Percentiles rank a stretch among this genome's conserved stretches.
These are phyloP conservation scores for Melitaea cinxia DNA, from an alignment of 1,140 invertebrate species.

Conservation along the genomic window DNA sequence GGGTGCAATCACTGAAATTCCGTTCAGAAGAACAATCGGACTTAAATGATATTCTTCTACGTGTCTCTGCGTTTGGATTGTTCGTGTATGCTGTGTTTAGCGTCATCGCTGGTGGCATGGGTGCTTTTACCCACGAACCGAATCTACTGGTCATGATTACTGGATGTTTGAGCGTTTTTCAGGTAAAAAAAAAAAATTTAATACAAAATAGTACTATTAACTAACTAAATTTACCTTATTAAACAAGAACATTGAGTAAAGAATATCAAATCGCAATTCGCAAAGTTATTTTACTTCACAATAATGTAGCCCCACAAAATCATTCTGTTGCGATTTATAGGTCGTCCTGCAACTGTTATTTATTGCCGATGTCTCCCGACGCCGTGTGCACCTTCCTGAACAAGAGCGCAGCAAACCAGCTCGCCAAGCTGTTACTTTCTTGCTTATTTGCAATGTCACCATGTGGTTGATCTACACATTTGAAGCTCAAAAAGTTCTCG, in stretches of 20 bases:
- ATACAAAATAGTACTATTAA: neutral
- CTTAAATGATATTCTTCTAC: conserved; percentile 93
- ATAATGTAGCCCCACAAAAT: neutral
- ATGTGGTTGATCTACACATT: conserved; percentile 98
- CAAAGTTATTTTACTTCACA: too few species aligned
- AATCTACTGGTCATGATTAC: conserved; percentile 95
- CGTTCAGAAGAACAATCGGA: conserved; percentile 93
- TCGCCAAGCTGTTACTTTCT: conserved; percentile 96
- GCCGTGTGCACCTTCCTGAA: conserved; percentile 93
- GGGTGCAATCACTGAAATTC: conserved; percentile 94
- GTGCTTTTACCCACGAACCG: conserved; percentile 91
- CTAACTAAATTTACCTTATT: neutral
- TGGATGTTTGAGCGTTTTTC: conserved; percentile 91
- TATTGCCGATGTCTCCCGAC: conserved; percentile 95
- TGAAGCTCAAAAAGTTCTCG: conserved; percentile 95
- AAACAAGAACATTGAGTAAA: too few species aligned
- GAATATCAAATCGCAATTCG: too few species aligned
- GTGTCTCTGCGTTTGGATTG: conserved; percentile 95
- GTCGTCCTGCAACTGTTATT: conserved; percentile 96
- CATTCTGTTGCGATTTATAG: conserved; percentile 68
- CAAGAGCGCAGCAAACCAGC: conserved; percentile 97
- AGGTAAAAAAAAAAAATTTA: conserved; percentile 78
- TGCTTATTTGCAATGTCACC: conserved; percentile 96
- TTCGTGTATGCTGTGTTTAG: conserved; percentile 96
- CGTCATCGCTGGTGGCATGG: conserved; percentile 93